phyloP scores from a whole-genome alignment of 2,797 vertebrate genomes.

The Astyanax mexicanus region DNA sequence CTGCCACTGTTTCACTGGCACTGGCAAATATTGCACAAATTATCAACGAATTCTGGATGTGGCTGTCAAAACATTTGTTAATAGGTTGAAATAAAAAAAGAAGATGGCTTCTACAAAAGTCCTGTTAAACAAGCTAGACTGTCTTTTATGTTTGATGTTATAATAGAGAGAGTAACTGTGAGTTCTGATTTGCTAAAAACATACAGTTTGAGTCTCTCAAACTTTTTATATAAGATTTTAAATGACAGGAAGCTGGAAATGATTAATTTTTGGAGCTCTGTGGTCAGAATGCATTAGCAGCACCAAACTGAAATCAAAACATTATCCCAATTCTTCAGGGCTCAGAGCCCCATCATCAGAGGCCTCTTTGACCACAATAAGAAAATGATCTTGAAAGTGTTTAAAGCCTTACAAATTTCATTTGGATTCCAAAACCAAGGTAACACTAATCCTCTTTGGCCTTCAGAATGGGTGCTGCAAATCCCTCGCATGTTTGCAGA shows the following conservation, averaged over 20 bases:
- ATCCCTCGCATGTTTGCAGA: slow-evolving; percentile 48
- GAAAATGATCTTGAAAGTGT: slow-evolving; percentile 35
- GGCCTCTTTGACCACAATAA: slow-evolving; percentile 22
- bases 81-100: too few species aligned
- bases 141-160: too few species aligned
- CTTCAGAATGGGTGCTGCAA: slow-evolving; percentile 52
- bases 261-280: background rate
- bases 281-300: slow-evolving; percentile 8
- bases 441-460: slow-evolving; percentile 45
- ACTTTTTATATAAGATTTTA: too few species aligned
- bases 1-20: too few species aligned
- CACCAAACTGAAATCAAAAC: slow-evolving; percentile 14
- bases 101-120: too few species aligned
- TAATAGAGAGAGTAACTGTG: too few species aligned
- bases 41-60: too few species aligned
- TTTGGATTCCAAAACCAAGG: slow-evolving; percentile 38
- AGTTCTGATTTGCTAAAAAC: too few species aligned
- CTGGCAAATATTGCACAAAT: too few species aligned
- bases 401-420: slow-evolving; percentile 39
- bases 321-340: background rate
- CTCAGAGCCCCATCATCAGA: background rate
- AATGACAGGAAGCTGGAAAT: background rate
- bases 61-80: too few species aligned
- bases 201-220: too few species aligned
- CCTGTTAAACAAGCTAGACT: too few species aligned